These are phyloP conservation scores for Echinometra lucunter DNA, from an alignment of 53 echinoderm and acorn worm genomes.

Conservation along the genomic window DNA sequence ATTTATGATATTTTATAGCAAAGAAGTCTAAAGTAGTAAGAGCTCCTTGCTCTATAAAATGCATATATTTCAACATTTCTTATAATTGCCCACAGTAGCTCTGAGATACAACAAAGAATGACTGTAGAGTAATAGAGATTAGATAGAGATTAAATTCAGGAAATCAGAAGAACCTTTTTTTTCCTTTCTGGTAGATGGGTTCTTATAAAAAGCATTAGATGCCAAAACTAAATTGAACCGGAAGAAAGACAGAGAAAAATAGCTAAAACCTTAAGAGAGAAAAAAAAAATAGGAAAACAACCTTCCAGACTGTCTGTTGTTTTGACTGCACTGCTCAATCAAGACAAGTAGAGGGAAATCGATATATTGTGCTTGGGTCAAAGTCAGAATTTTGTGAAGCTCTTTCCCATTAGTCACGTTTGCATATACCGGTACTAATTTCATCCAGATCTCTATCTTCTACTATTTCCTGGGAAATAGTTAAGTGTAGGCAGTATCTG, in stretches of 20 bases:
- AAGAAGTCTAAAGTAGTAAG: too few relatives aligned
- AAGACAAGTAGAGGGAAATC: constrained; percentile 27
- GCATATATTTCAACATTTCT: too few relatives aligned
- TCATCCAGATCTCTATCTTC: too few relatives aligned
- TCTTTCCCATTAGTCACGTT: not conserved
- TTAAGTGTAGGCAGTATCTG: too few relatives aligned
- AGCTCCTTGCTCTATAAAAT: too few relatives aligned
- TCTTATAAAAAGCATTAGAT: not conserved
- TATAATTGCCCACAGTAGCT: too few relatives aligned
- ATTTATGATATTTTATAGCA: too few relatives aligned
- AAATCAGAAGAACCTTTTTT: too few relatives aligned
- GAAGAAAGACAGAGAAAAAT: not conserved
- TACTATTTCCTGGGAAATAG: too few relatives aligned
- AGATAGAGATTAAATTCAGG: too few relatives aligned
- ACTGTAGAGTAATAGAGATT: too few relatives aligned
- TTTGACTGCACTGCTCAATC: not conserved
- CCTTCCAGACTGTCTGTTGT: not conserved
- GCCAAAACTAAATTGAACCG: not conserved
- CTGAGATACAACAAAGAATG: too few relatives aligned
- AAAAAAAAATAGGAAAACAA: not conserved
- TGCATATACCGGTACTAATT: not conserved
- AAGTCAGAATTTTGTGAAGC: not conserved
- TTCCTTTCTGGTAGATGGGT: not conserved
- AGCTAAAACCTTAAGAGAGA: not conserved
- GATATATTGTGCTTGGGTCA: constrained; percentile 25